phyloP scores from a whole-genome alignment of 2,113 vertebrate genomes.

The Sturnira hondurensis region DNA sequence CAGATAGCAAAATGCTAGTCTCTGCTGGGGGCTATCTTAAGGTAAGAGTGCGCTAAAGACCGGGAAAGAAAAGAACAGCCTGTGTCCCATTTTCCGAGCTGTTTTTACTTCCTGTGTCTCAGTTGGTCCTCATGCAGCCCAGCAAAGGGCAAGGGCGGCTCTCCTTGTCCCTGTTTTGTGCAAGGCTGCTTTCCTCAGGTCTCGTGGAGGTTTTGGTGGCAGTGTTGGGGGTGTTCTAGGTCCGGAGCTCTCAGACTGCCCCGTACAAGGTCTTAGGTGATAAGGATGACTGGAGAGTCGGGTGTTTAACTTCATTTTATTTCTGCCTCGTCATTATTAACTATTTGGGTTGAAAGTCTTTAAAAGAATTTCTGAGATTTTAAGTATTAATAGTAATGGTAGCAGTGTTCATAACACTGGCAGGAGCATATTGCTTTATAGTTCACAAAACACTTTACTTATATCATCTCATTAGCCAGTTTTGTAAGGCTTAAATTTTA shows the following conservation, averaged over 20 bases:
- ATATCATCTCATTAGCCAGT: background rate
- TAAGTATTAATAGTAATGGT: background rate
- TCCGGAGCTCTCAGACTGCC: background rate
- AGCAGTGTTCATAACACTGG: background rate
- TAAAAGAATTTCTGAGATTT: background rate
- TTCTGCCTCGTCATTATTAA: background rate
- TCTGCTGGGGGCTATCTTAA: constrained; percentile 93
- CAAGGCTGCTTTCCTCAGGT: background rate
- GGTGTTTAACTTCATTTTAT: background rate
- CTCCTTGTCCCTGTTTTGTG: background rate
- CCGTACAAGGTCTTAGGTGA: background rate
- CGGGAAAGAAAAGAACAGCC: background rate
- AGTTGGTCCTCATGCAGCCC: background rate
- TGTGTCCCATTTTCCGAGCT: background rate
- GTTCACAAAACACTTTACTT: background rate
- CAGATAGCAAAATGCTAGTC: constrained; percentile 87
- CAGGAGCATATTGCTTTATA: background rate
- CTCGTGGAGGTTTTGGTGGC: background rate
- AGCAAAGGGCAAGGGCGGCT: background rate
- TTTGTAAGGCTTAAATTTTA: constrained; percentile 29
- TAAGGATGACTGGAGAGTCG: background rate
- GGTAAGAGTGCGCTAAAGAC: constrained; percentile 78
- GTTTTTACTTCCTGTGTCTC: background rate
- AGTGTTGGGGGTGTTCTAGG: background rate
- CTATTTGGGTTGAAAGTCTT: constrained; percentile 17